These are phyloP conservation scores for Rhodinocichla rosea DNA, from an alignment of 2,113 vertebrate species.

Conservation along the genomic window DNA sequence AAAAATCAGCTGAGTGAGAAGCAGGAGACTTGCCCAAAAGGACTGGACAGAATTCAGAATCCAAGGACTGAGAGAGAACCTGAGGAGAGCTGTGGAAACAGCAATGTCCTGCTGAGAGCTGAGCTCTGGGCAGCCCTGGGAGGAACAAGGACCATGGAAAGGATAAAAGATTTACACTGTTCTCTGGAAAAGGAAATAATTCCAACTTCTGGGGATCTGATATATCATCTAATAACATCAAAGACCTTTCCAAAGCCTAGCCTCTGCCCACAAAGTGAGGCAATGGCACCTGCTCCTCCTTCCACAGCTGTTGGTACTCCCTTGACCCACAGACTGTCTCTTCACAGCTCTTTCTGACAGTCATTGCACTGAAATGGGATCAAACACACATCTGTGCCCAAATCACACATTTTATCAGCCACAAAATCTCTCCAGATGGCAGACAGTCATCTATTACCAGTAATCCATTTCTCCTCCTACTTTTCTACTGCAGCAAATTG, in stretches of 20 bases:
- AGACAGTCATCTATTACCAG: not conserved
- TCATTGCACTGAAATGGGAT: not conserved
- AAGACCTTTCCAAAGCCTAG: not conserved
- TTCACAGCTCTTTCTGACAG: not conserved
- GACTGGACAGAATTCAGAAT: not conserved
- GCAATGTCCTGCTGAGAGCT: not conserved
- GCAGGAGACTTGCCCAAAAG: not conserved
- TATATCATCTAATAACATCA: not conserved
- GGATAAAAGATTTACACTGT: not conserved
- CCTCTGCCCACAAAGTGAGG: not conserved
- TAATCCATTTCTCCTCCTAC: not conserved
- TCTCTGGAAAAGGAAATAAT: not conserved
- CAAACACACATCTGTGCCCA: not conserved
- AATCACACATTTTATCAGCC: not conserved
- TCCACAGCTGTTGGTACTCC: not conserved
- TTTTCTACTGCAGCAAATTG: not conserved
- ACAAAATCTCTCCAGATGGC: slow-evolving; percentile 26
- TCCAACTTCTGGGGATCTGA: accelerated
- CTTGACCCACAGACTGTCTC: not conserved
- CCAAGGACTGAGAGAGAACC: not conserved
- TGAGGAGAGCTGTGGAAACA: not conserved
- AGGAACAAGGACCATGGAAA: not conserved
- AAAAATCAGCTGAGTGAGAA: not conserved
- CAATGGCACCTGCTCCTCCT: not conserved
- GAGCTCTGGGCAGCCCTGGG: accelerated